Evolutionary conservation across 1,140 invertebrate species (phyloP).

Genomic region (Pogonus chalceus): DNA sequence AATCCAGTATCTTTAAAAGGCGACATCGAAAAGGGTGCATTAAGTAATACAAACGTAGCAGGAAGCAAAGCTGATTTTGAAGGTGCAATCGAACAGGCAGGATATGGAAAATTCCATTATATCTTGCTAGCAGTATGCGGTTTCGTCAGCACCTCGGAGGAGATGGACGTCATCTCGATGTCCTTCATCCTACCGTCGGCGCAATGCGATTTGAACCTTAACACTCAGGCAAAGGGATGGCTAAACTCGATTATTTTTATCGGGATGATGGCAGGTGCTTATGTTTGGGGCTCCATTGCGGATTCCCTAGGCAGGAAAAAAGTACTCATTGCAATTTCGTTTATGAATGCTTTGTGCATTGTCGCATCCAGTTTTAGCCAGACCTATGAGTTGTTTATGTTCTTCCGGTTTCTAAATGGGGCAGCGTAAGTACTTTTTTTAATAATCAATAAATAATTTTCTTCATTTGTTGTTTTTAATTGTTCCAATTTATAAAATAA

Average conservation of each 20-base stretch:
- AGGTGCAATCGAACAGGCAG: constrained; percentile 68
- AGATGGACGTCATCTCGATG: constrained; percentile 92
- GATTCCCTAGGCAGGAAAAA: constrained; percentile 76
- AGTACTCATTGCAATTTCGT: constrained; percentile 76
- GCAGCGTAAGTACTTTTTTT: constrained; percentile 70
- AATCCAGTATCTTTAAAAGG: constrained; percentile 25
- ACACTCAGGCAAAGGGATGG: constrained; percentile 78
- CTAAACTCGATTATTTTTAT: constrained; percentile 77
- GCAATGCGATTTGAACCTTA: constrained; percentile 81
- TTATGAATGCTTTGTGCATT: constrained; percentile 81
- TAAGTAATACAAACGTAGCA: constrained; percentile 24
- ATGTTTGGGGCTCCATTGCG: constrained; percentile 82
- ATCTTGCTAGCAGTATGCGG: constrained; percentile 79
- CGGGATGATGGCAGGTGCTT: constrained; percentile 89
- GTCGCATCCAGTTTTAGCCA: constrained; percentile 81
- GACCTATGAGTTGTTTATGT: constrained; percentile 74
- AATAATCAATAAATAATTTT: no score
- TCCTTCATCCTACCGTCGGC: constrained; percentile 88
- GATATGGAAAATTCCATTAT: constrained; percentile 89
- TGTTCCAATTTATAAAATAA: no score
- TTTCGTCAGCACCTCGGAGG: constrained; percentile 87
- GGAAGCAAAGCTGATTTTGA: constrained; percentile 70
- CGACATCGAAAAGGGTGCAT: constrained; percentile 22
- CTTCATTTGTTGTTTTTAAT: no score
- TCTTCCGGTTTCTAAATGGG: constrained; percentile 82